These are phyloP conservation scores for Chaetops frenatus DNA, from an alignment of 2,113 vertebrate genomes.

Conservation along the genomic window DNA sequence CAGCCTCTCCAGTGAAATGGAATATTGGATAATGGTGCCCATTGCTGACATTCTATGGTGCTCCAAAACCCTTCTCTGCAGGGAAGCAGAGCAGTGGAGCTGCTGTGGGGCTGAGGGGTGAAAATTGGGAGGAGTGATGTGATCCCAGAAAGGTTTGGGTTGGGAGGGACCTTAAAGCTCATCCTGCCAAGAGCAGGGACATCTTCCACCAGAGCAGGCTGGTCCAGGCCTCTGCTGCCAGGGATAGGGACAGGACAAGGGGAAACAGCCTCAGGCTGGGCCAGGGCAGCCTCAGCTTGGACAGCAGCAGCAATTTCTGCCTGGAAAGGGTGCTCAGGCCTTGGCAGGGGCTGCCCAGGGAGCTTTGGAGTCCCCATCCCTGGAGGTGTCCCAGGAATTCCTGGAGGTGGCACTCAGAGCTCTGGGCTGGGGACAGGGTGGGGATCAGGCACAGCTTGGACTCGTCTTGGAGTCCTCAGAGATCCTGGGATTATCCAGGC, in stretches of 20 bases:
- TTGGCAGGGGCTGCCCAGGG: not conserved
- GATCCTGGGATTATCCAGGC: not conserved
- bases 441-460: fast-evolving
- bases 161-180: not conserved
- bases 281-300: not conserved
- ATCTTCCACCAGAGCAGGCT: not conserved
- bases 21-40: fast-evolving
- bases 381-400: not conserved
- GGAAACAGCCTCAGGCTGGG: not conserved
- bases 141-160: too few relatives aligned
- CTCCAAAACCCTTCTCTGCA: not conserved
- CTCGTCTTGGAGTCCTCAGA: not conserved
- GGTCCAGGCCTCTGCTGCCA: not conserved
- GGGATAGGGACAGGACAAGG: not conserved
- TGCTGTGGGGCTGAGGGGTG: not conserved
- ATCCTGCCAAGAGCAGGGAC: not conserved
- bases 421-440: not conserved
- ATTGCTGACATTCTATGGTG: fast-evolving
- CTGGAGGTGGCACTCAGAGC: not conserved
- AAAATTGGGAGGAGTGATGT: not conserved
- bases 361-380: not conserved
- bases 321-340: not conserved
- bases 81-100: not conserved
- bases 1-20: not conserved
- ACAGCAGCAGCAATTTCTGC: fast-evolving